Percentiles rank a stretch among this genome's conserved stretches.
phyloP scores from a whole-genome alignment of 2,113 vertebrate genomes.

The Atherinomorus stipes region DNA sequence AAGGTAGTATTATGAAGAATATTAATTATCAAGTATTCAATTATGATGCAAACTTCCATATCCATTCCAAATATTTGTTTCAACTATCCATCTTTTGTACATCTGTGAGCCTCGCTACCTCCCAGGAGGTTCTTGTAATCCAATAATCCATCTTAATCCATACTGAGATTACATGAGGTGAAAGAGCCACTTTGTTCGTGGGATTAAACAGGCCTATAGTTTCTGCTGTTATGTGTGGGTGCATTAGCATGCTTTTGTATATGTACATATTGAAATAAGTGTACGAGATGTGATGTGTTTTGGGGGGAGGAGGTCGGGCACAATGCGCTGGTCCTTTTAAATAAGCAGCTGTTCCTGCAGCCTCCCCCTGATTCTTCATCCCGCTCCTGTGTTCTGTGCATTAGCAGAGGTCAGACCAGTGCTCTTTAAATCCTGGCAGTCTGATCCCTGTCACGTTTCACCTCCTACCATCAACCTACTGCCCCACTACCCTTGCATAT shows the following conservation, averaged over 20 bases:
- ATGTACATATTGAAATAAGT: background rate
- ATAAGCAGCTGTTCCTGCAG: slow-evolving; percentile 64
- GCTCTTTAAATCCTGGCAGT: slow-evolving; percentile 77
- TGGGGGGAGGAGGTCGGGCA: no score
- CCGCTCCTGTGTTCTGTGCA: slow-evolving; percentile 50
- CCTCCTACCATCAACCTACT: slow-evolving; percentile 68
- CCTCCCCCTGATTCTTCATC: slow-evolving; percentile 35
- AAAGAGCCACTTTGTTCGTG: slow-evolving; percentile 77
- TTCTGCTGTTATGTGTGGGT: slow-evolving; percentile 2
- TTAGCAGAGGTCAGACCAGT: slow-evolving; percentile 57
- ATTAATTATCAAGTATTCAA: background rate
- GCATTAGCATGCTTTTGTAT: background rate
- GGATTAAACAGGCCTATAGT: slow-evolving; percentile 57
- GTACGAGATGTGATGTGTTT: background rate
- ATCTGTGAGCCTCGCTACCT: slow-evolving; percentile 20
- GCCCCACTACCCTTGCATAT: slow-evolving; percentile 65
- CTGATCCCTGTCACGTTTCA: slow-evolving; percentile 79
- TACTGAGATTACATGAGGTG: slow-evolving; percentile 70
- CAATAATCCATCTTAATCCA: slow-evolving; percentile 77
- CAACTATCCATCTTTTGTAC: slow-evolving; percentile 19
- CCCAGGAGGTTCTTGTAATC: slow-evolving; percentile 59
- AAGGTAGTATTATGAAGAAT: background rate
- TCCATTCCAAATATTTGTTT: background rate
- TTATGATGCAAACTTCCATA: background rate
- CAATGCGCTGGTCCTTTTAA: slow-evolving; percentile 14